A percentile compares a stretch with the other conserved stretches of the same genome.
phyloP scores from a whole-genome alignment of 2,888 invertebrate genomes.

The Macrosoma leucophasiata region DNA sequence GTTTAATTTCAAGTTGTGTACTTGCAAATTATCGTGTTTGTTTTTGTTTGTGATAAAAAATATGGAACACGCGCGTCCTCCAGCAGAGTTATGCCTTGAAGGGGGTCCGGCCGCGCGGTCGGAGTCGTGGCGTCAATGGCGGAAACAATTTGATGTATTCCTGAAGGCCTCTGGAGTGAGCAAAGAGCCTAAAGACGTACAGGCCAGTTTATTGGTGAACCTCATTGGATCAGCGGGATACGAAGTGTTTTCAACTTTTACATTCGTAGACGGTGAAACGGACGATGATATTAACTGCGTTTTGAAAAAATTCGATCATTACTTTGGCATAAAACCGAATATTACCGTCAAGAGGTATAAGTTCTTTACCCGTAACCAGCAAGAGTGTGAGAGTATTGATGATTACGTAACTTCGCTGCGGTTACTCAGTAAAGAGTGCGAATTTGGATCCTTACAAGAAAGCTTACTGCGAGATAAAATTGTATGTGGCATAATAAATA shows the following conservation, averaged over 20 bases:
- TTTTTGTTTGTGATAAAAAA: too few relatives aligned
- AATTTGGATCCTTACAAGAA: slow-evolving; percentile 11
- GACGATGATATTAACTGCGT: slow-evolving; percentile 15
- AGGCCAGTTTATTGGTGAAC: slow-evolving; percentile 23
- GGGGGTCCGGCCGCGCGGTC: slow-evolving; percentile 15
- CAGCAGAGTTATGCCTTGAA: slow-evolving; percentile 15
- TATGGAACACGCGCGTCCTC: slow-evolving; percentile 22
- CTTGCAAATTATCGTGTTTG: too few relatives aligned
- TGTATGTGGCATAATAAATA: slow-evolving; percentile 15
- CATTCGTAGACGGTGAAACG: slow-evolving; percentile 9
- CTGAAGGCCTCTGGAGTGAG: slow-evolving; percentile 23
- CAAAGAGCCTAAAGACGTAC: slow-evolving; percentile 19
- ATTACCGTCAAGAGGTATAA: slow-evolving; percentile 14
- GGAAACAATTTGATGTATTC: slow-evolving; percentile 17
- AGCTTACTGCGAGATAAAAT: slow-evolving; percentile 16
- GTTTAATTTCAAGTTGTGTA: too few relatives aligned
- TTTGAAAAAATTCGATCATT: slow-evolving; percentile 12
- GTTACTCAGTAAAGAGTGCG: slow-evolving; percentile 14
- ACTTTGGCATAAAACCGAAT: slow-evolving; percentile 16
- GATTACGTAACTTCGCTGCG: slow-evolving; percentile 16
- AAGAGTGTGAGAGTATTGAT: slow-evolving; percentile 12
- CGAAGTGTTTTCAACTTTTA: slow-evolving; percentile 19
- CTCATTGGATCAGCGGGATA: slow-evolving; percentile 23
- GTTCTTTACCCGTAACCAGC: slow-evolving; percentile 18
- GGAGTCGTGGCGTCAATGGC: slow-evolving; percentile 21